A percentile compares a stretch with the other conserved stretches of the same genome.
These are phyloP conservation scores for Columba janthina DNA, from an alignment of 2,113 vertebrate species.

Conservation along the genomic window DNA sequence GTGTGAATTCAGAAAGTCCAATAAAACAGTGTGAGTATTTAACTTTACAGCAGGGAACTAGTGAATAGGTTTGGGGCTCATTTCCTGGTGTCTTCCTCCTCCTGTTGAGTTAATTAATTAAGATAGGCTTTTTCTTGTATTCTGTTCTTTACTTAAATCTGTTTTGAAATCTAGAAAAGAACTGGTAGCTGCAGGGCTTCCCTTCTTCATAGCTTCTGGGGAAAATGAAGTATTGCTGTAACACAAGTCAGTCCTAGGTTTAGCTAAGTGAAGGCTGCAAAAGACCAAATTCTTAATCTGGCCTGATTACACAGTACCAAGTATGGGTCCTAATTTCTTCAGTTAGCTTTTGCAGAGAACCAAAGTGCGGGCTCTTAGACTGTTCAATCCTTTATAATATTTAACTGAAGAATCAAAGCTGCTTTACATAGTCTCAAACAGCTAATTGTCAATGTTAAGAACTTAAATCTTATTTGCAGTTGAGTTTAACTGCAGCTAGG, in stretches of 20 bases:
- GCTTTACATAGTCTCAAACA: background rate
- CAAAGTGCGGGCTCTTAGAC: background rate
- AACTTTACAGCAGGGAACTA: background rate
- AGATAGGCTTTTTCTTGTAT: background rate
- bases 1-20: background rate
- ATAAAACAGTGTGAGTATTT: background rate
- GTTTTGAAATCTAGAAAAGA: background rate
- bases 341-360: background rate
- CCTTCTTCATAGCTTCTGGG: background rate
- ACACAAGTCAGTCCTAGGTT: background rate
- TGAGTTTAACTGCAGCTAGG: background rate
- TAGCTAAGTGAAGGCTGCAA: background rate
- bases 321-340: background rate
- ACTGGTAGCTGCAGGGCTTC: background rate
- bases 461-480: background rate
- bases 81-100: background rate
- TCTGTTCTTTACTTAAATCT: background rate
- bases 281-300: background rate
- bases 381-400: background rate
- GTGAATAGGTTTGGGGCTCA: background rate
- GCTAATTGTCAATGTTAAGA: background rate
- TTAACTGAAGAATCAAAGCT: background rate
- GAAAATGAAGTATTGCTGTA: background rate
- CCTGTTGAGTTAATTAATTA: background rate
- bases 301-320: background rate